Evolutionary conservation across 2,888 invertebrate genomes (phyloP).

Genomic region (Cryptocheilus praepositus): DNA sequence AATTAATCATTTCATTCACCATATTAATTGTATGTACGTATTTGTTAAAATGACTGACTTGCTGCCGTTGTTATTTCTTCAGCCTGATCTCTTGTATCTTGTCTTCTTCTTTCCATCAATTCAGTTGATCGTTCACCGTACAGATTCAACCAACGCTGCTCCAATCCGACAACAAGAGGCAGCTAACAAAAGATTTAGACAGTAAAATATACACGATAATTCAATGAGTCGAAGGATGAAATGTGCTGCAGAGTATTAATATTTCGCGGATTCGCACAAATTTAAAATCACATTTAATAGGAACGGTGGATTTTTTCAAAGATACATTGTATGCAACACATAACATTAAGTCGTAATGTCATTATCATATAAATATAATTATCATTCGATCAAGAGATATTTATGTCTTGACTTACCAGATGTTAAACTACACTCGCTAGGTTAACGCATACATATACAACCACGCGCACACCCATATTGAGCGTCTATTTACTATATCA

Average conservation of each 20-base stretch:
- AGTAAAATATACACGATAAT: slow-evolving; percentile 38
- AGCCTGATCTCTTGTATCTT: slow-evolving; percentile 95
- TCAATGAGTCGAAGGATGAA: slow-evolving; percentile 17
- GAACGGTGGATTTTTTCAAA: slow-evolving; percentile 5
- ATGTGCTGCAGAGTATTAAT: slow-evolving; percentile 35
- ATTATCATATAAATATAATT: background rate
- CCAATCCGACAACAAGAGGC: slow-evolving; percentile 85
- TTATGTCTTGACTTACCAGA: slow-evolving; percentile 45
- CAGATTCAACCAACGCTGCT: slow-evolving; percentile 85
- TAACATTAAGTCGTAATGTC: background rate
- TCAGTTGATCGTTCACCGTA: slow-evolving; percentile 85
- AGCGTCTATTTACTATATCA: background rate
- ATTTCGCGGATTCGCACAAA: background rate
- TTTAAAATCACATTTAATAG: background rate
- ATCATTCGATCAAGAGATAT: too few relatives aligned
- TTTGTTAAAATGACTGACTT: slow-evolving; percentile 75
- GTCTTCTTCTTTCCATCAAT: slow-evolving; percentile 88
- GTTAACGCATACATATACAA: slow-evolving; percentile 13
- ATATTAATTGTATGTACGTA: background rate
- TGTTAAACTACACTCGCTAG: slow-evolving; percentile 32
- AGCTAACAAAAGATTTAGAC: slow-evolving; percentile 75
- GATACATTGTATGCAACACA: background rate
- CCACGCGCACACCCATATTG: slow-evolving; percentile 20
- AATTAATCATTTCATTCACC: background rate
- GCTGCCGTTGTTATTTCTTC: slow-evolving; percentile 88